Base-by-base conservation (phyloP, 2,797 vertebrate genomes). In the Notolabrus celidotus region DNA sequence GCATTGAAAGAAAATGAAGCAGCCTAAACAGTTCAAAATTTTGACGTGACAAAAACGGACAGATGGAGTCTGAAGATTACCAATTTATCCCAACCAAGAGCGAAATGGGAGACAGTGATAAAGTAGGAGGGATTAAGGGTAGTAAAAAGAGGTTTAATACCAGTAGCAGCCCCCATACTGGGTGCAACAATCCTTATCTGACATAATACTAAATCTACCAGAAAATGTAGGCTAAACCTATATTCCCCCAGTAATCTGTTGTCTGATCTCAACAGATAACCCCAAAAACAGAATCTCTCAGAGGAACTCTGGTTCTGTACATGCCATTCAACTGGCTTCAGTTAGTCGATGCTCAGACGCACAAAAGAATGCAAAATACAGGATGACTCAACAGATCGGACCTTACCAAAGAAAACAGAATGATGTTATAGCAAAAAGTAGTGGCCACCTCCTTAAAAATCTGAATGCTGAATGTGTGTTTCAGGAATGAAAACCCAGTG, bases 61-160 rank as follows among this genome's bases (percentile, higher is more conserved):
- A 90, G 80, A 89, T 88, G 79, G 86, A 50, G 58, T 29, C 62
- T 59, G 58, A 83, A 72, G 75, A 89, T 80, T 84, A 87, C n/a
- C 62, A 34, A 5, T 66, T 33, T 65, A 64, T 74, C 75, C 56
- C 39, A 81, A 69, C 34, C 67, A 74, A 77, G 50, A 38, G 51
- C 4, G 15, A 88, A 83, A 59, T 76, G 67, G 63, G 67, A 74
- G 83, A 82, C 71, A 77, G 70, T 63, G 27, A 74, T 50, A 27
- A 74, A 76, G 45, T 53, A 38, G 47, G 33, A 69, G 49, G 77
- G 75, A 87, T 82, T 79, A 87, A 46, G 50, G 36, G 17, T 29
- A 36, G 20, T 52, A 31, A 41, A 54, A 50, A 39, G 64, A 17
- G 61, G 77, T 51, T 82, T 85, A 79, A 85, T 71, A 43, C 71